phyloP scores from a whole-genome alignment of 2,113 vertebrate genomes.

The Crotophaga sulcirostris region DNA sequence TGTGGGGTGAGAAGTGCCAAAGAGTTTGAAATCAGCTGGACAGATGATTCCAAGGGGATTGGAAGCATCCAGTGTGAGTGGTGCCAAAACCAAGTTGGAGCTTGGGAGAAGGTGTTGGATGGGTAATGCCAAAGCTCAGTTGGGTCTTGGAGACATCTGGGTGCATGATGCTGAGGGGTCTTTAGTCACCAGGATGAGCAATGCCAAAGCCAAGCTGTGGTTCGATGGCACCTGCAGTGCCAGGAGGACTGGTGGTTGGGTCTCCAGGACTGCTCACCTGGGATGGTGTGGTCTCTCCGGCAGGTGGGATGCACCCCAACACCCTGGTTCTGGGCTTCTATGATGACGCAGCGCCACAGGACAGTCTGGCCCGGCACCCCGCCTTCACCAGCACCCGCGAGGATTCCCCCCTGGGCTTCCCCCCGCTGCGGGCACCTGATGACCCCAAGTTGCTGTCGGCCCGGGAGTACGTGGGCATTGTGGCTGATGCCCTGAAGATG shows the following conservation, averaged over 20 bases:
- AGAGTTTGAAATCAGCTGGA: not conserved
- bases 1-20: not conserved
- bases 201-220: not conserved
- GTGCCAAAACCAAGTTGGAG: not conserved
- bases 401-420: constrained; percentile 72
- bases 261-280: not conserved
- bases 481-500: constrained; percentile 91
- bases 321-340: constrained; percentile 91
- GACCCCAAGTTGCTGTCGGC: constrained; percentile 68
- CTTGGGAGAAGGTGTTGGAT: not conserved
- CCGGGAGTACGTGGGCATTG: constrained; percentile 85
- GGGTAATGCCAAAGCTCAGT: not conserved
- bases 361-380: constrained; percentile 71
- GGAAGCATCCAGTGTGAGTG: not conserved
- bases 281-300: not conserved
- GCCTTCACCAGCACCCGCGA: constrained; percentile 25
- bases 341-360: constrained; percentile 73
- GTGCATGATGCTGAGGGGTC: not conserved
- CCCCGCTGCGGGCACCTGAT: constrained; percentile 42
- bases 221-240: not conserved
- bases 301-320: constrained; percentile 93
- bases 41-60: not conserved
- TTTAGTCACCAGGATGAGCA: not conserved
- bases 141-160: not conserved
- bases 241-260: not conserved